Evolutionary conservation across 2,888 invertebrate genomes (phyloP).

Genomic region (Chalcosyrphus nemorum): DNA sequence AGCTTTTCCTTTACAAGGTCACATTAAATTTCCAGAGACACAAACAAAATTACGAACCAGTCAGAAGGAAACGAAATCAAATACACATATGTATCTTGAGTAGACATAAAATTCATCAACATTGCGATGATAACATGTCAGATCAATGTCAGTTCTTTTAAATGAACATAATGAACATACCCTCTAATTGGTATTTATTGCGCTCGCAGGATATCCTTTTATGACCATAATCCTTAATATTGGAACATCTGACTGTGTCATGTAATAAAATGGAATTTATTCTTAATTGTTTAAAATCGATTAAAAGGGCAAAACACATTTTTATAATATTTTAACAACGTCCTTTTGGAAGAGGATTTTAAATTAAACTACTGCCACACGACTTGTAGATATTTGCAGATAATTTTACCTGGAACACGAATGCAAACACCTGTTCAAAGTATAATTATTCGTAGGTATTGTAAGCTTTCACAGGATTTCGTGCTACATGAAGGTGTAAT

Average conservation of each 20-base stretch:
- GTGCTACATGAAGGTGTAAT: background rate
- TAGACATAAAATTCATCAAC: background rate
- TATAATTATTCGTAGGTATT: background rate
- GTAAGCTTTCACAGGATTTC: background rate
- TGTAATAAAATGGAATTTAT: background rate
- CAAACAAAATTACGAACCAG: background rate
- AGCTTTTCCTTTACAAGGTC: background rate
- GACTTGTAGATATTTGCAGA: constrained; percentile 19
- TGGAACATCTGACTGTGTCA: background rate
- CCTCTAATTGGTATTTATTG: background rate
- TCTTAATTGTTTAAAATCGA: background rate
- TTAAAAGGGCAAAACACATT: no score
- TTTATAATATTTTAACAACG: background rate
- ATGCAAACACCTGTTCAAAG: constrained; percentile 15
- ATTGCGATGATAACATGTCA: background rate
- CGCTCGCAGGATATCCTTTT: background rate
- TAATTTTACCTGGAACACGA: constrained; percentile 14
- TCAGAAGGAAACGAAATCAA: background rate
- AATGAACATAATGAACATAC: background rate
- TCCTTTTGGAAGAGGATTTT: background rate
- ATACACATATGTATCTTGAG: background rate
- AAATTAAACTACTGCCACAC: background rate
- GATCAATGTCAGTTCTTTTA: background rate
- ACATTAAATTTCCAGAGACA: background rate
- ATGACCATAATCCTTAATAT: background rate